A percentile compares a stretch with the other conserved stretches of the same genome.
Evolutionary conservation across 1,140 invertebrate genomes (phyloP).

Genomic region (Lanistes nyassanus): DNA sequence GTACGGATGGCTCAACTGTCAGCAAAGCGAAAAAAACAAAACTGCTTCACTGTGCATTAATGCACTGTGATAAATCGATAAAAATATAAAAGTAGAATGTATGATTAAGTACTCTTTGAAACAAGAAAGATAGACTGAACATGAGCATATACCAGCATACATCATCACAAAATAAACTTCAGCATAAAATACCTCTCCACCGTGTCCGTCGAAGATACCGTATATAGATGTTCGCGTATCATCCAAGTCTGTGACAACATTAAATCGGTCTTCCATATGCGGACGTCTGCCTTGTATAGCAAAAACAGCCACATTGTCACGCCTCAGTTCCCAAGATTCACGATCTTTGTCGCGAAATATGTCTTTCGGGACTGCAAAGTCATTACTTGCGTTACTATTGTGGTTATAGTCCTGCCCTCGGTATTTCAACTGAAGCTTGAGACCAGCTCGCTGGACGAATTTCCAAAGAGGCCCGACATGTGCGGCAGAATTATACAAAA

Average conservation of each 20-base stretch:
- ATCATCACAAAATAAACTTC: background rate
- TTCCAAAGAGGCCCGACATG: constrained; percentile 50
- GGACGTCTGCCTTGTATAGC: constrained; percentile 88
- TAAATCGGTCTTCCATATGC: constrained; percentile 93
- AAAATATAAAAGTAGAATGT: no score
- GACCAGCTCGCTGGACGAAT: constrained; percentile 41
- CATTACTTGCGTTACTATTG: constrained; percentile 14
- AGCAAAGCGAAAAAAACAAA: constrained; percentile 16
- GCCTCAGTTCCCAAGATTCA: constrained; percentile 78
- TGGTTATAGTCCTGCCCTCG: constrained; percentile 28
- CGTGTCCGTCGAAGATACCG: constrained; percentile 95
- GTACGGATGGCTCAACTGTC: no score
- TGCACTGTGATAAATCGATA: constrained; percentile 26
- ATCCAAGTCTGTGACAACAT: constrained; percentile 77
- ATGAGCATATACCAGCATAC: background rate
- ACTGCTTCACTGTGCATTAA: constrained; percentile 19
- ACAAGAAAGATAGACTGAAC: background rate
- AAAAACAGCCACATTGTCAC: constrained; percentile 81
- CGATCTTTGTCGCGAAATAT: constrained; percentile 34
- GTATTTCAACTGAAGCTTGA: constrained; percentile 40
- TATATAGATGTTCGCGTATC: constrained; percentile 83
- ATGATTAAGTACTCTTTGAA: no score
- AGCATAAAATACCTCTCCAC: constrained; percentile 78
- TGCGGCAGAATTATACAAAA: constrained; percentile 51
- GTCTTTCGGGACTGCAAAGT: background rate